These are phyloP conservation scores for Cottoperca gobio DNA, from an alignment of 2,797 vertebrate genomes.

Conservation along the genomic window DNA sequence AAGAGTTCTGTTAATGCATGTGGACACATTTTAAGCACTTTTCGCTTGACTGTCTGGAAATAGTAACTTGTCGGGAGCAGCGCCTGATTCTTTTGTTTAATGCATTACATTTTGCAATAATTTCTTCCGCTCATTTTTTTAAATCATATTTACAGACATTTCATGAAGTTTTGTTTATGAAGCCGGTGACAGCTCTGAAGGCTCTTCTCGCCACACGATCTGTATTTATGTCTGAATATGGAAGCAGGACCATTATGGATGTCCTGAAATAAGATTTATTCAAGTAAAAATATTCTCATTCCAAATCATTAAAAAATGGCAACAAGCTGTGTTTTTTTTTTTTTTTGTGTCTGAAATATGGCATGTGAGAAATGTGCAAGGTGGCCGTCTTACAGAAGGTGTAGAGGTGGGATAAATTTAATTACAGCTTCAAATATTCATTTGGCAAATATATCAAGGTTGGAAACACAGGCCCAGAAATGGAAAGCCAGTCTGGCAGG, in stretches of 20 bases:
- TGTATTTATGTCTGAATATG: conserved; percentile 63
- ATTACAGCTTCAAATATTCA: conserved; percentile 99
- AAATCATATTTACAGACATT: conserved; percentile 43
- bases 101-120: conserved; percentile 31
- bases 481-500: conserved; percentile 94
- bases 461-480: conserved; percentile 90
- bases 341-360: conserved; percentile 73
- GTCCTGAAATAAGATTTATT: conserved; percentile 77
- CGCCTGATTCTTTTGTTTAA: conserved; percentile 25
- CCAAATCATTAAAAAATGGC: conserved; percentile 78
- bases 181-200: conserved; percentile 47
- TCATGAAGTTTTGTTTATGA: conserved; percentile 61
- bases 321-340: conserved; percentile 65
- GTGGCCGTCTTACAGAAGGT: conserved; percentile 88
- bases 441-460: conserved; percentile 96
- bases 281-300: conserved; percentile 71
- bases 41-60: conserved; percentile 83
- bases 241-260: conserved; percentile 67
- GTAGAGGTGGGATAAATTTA: conserved; percentile 92
- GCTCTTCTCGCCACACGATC: conserved; percentile 34
- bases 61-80: conserved; percentile 82
- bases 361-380: conserved; percentile 80
- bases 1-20: background rate
- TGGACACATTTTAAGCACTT: conserved; percentile 81
- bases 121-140: background rate